Evolutionary conservation across 2,797 vertebrate species (phyloP).

Genomic region (Manis pentadactyla): DNA sequence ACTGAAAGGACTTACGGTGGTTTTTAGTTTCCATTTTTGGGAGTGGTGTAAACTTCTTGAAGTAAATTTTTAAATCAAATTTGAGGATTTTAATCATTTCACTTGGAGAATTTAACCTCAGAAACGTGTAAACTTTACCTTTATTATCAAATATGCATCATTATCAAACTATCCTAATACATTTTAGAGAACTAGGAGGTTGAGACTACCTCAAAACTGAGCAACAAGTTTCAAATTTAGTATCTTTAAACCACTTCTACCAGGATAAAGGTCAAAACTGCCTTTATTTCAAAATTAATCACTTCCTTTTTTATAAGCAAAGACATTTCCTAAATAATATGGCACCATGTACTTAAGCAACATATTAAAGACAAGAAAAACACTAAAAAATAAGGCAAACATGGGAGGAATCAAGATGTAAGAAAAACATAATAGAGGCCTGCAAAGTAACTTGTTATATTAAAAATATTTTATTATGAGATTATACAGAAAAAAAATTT

Average conservation of each 20-base stretch:
- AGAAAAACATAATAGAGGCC: background rate
- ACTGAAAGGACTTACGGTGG: background rate
- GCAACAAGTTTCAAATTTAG: constrained; percentile 72
- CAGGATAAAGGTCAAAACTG: constrained; percentile 47
- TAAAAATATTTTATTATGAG: constrained; percentile 25
- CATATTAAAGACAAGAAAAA: constrained; percentile 26
- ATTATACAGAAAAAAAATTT: background rate
- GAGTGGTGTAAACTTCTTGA: constrained; percentile 9
- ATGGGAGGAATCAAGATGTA: background rate
- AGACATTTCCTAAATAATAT: background rate
- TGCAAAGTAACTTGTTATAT: background rate
- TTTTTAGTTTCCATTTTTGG: constrained; percentile 40
- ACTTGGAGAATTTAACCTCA: constrained; percentile 56
- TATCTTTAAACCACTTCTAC: constrained; percentile 60
- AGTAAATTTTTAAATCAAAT: constrained; percentile 20
- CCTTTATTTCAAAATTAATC: constrained; percentile 61
- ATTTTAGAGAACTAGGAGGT: constrained; percentile 60
- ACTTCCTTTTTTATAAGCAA: background rate
- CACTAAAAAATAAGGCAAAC: constrained; percentile 33
- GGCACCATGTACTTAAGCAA: constrained; percentile 14
- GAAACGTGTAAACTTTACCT: constrained; percentile 34
- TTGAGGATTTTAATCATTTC: constrained; percentile 52
- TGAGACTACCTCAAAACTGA: constrained; percentile 72
- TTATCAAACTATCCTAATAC: background rate
- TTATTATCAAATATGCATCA: constrained; percentile 30